Percentiles rank a stretch among this genome's conserved stretches.
phyloP scores from a whole-genome alignment of 2,113 vertebrate genomes.

The Bos indicus region DNA sequence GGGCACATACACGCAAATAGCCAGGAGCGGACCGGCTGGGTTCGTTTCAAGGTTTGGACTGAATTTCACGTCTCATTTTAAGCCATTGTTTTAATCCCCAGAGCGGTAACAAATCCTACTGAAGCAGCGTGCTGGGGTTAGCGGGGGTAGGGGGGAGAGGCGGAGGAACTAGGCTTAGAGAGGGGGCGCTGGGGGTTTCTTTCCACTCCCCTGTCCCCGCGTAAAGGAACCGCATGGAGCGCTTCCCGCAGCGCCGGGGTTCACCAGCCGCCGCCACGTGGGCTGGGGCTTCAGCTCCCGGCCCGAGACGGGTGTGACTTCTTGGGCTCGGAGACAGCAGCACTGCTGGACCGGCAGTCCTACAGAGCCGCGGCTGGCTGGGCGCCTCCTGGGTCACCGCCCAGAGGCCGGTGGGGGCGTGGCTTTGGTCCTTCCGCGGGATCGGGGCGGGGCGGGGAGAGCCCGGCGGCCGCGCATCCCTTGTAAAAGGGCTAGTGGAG shows the following conservation, averaged over 20 bases:
- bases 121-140: background rate
- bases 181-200: background rate
- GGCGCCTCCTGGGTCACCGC: background rate
- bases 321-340: background rate
- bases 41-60: background rate
- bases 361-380: background rate
- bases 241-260: background rate
- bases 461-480: fast-evolving
- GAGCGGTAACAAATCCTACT: background rate
- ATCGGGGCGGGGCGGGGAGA: background rate
- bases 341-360: background rate
- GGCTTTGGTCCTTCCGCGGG: background rate
- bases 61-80: background rate
- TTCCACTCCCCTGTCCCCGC: background rate
- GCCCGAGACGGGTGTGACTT: slow-evolving; percentile 52
- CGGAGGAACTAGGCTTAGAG: background rate
- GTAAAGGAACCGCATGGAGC: background rate
- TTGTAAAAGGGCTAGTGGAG: fast-evolving
- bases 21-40: too few species aligned
- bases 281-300: background rate
- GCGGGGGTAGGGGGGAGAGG: background rate
- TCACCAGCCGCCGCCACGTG: slow-evolving; percentile 58
- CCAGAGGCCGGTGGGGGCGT: background rate
- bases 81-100: background rate
- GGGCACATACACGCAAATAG: background rate